Evolutionary conservation across 2,797 vertebrate species (phyloP), one percentile per base, ranked within the genome.

Genomic region (Choloepus didactylus): DNA sequence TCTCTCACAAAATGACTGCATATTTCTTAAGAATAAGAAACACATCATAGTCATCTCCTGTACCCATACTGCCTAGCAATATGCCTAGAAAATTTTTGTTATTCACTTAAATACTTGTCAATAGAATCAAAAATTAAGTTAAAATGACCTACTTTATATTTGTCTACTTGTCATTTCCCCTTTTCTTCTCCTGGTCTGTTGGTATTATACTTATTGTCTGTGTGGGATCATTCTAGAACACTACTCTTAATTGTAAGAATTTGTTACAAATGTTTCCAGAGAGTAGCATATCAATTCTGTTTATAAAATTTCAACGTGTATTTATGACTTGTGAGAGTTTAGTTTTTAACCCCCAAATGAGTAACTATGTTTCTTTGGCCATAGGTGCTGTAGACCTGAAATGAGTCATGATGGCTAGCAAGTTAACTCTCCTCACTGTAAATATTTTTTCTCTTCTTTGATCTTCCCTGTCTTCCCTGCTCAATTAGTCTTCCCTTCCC

Each of bases 221-320:
- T 15, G 23, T 70, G 67, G 93, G 54, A 4, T 92, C 66, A 35
- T 69, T 31, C 7, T 64, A 14, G 9, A 77, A 12, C 10, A 0
- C 12, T 75, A 82, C 7, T 72, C 35, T 96, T 44, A 72, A 79
- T 70, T 38, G 80, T 79, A 89, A 93, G 59, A 44, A 72, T 59
- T 9, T 82, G 15, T 46, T 91, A 4, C 75, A 89, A 88, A 49
- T 49, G 64, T 91, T 87, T 90, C 31, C 11, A 70, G 4, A 12
- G 27, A 81, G 44, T 46, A 73, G 6, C 3, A 46, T 38, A 44
- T 18, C 31, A 70, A 49, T 90, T 79, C 35, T 73, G 9, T 66
- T 46, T 51, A 80, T 76, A n/a, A 84, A 87, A 11, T 75, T 81
- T 92, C 91, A 87, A 31, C 73, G 27, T 54, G 12, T 49, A 84